Conservation (phyloP, 2,888 invertebrate species). For the Erebia ligea region DNA sequence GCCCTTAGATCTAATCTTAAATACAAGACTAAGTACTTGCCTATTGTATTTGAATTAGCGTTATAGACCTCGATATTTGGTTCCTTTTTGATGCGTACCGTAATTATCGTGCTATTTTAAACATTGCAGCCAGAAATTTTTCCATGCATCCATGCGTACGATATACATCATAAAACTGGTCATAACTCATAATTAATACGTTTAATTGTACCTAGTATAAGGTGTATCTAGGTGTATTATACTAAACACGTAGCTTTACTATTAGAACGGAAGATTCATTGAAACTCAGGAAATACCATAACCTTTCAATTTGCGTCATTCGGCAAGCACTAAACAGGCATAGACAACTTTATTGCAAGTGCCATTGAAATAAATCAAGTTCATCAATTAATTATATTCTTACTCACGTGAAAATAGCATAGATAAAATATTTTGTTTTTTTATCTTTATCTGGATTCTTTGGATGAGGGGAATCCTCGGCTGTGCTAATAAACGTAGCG, state of each 20-base stretch:
- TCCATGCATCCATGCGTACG: neutral
- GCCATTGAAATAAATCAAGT: slow-evolving; percentile 20
- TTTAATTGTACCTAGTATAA: slow-evolving; percentile 17
- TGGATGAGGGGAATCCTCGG: neutral
- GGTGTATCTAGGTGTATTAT: neutral
- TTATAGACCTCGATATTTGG: too few species aligned
- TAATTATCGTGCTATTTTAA: neutral
- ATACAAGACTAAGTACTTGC: too few species aligned
- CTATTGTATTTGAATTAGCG: too few species aligned
- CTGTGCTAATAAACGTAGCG: neutral
- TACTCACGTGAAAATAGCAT: neutral
- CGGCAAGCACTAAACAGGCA: slow-evolving; percentile 37
- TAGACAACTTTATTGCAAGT: slow-evolving; percentile 35
- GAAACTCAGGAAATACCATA: slow-evolving; percentile 51
- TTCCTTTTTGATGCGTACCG: neutral
- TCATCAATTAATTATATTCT: slow-evolving; percentile 18
- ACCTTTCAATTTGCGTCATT: slow-evolving; percentile 52
- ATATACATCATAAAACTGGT: slow-evolving; percentile 1
- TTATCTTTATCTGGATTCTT: neutral
- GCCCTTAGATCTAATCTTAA: too few species aligned
- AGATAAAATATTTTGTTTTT: neutral
- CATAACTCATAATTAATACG: slow-evolving; percentile 4
- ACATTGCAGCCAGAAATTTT: neutral
- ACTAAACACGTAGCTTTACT: slow-evolving; percentile 33
- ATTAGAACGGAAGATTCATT: slow-evolving; percentile 48